These are phyloP conservation scores for Xylophagus ater DNA, from an alignment of 2,888 invertebrate species.

Conservation along the genomic window DNA sequence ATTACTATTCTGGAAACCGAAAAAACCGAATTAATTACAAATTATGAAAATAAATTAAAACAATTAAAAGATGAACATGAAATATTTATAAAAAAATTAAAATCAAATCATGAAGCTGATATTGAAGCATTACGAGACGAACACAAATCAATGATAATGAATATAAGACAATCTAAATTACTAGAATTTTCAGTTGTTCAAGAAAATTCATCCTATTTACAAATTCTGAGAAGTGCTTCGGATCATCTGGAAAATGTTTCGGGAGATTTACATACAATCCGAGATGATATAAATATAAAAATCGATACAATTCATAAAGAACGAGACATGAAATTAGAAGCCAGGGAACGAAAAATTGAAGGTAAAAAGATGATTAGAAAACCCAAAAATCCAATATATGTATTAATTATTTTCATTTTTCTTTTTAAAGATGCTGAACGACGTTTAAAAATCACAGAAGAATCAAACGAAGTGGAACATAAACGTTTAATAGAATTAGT, in stretches of 20 bases:
- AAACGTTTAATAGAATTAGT: constrained; percentile 35
- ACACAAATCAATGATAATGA: constrained; percentile 29
- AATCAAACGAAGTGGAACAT: constrained; percentile 30
- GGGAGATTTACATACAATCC: constrained; percentile 28
- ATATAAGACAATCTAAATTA: constrained; percentile 34
- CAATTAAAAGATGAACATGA: constrained; percentile 29
- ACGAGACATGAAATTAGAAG: constrained; percentile 27
- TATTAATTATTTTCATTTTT: not conserved
- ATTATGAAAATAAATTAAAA: constrained; percentile 25
- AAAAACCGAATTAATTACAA: constrained; percentile 23
- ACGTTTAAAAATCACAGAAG: constrained; percentile 28
- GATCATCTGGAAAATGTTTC: constrained; percentile 28
- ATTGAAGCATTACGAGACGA: constrained; percentile 27
- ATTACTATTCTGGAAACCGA: constrained; percentile 24
- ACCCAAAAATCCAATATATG: not conserved
- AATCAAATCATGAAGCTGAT: constrained; percentile 30
- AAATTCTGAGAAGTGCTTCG: constrained; percentile 33
- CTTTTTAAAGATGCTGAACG: constrained; percentile 26
- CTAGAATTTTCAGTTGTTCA: constrained; percentile 34
- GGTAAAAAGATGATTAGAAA: constrained; percentile 10
- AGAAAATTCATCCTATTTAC: constrained; percentile 34
- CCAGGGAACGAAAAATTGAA: constrained; percentile 29
- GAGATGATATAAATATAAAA: constrained; percentile 28
- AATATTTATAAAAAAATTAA: constrained; percentile 28
- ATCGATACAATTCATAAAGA: constrained; percentile 27